A percentile compares a stretch with the other conserved stretches of the same genome.
Evolutionary conservation across 2,113 vertebrate genomes (phyloP).

Genomic region (Acrocephalus arundinaceus): DNA sequence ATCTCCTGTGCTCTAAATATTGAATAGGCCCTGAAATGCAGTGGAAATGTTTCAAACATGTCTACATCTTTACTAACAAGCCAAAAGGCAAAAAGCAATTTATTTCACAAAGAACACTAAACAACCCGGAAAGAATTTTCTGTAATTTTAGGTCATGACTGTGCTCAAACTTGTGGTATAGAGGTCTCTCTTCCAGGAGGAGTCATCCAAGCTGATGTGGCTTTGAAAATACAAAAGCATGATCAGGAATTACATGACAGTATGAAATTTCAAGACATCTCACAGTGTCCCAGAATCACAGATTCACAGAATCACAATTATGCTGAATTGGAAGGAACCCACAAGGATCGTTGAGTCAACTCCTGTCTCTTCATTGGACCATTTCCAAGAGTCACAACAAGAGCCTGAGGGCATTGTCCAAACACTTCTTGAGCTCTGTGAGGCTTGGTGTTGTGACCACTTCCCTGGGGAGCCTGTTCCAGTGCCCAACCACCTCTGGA

Average conservation of each 20-base stretch:
- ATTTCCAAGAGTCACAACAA: neutral
- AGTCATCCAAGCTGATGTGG: neutral
- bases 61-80: neutral
- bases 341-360: accelerated
- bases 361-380: neutral
- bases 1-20: neutral
- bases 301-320: neutral
- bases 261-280: neutral
- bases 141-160: neutral
- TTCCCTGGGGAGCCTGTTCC: neutral
- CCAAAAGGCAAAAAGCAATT: neutral
- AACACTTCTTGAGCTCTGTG: neutral
- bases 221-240: neutral
- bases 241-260: neutral
- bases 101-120: neutral
- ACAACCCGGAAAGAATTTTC: neutral
- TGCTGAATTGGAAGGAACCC: neutral
- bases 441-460: neutral
- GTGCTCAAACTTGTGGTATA: neutral
- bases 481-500: neutral
- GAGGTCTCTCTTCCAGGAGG: neutral
- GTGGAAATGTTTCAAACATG: neutral
- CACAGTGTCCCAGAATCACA: neutral
- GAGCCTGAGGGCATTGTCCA: neutral
- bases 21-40: neutral